phyloP scores from a whole-genome alignment of 2,888 invertebrate species.

The Patella pellucida region DNA sequence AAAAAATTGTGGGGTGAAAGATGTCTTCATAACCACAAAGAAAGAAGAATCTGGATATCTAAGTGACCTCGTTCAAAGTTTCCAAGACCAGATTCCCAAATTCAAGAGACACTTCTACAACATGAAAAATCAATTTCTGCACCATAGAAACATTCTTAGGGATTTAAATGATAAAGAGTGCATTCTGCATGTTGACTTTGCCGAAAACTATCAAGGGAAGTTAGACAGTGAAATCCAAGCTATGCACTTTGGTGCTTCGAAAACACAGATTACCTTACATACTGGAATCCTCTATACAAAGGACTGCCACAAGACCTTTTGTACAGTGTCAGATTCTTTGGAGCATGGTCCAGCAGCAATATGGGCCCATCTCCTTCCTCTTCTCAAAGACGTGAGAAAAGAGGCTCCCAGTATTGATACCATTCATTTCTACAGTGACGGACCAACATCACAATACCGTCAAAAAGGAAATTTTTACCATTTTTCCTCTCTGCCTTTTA shows the following conservation, averaged over 20 bases:
- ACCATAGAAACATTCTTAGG: constrained; percentile 36
- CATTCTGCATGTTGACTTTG: constrained; percentile 62
- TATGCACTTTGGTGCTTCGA: constrained; percentile 66
- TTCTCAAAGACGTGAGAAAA: constrained; percentile 32
- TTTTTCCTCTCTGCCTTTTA: constrained; percentile 2
- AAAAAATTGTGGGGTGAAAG: constrained; percentile 15
- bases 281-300: constrained; percentile 62
- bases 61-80: constrained; percentile 16
- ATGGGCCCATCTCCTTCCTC: constrained; percentile 67
- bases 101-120: constrained; percentile 18
- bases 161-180: constrained; percentile 36
- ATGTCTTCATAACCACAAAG: constrained; percentile 21
- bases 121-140: constrained; percentile 49
- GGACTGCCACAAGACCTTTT: constrained; percentile 35
- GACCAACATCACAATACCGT: constrained; percentile 65
- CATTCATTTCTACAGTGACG: constrained; percentile 43
- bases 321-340: constrained; percentile 59
- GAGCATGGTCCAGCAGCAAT: constrained; percentile 65
- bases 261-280: constrained; percentile 61
- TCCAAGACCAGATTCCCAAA: constrained; percentile 10
- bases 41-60: constrained; percentile 14
- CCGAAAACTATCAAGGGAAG: constrained; percentile 65
- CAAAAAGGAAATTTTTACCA: constrained; percentile 52
- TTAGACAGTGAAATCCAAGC: constrained; percentile 64
- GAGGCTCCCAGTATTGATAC: constrained; percentile 26